A percentile compares a stretch with the other conserved stretches of the same genome.
Conservation (phyloP, 2,797 vertebrate species). For the Hipposideros larvatus region DNA sequence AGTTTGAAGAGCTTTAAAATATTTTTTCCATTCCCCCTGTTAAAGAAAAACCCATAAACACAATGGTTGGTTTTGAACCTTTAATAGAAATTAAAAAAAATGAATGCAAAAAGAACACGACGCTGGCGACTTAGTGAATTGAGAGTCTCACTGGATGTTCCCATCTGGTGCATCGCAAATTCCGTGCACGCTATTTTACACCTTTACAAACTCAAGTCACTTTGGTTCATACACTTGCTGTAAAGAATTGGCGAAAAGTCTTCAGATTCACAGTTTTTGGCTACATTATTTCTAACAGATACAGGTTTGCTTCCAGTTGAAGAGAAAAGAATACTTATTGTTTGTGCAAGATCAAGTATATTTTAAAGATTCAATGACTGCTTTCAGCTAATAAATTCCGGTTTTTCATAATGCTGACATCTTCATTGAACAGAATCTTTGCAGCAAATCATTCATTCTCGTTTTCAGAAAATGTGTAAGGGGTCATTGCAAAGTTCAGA, state of each 20-base stretch:
- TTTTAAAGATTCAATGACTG: conserved; percentile 49
- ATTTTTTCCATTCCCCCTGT: background rate
- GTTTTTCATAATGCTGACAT: conserved; percentile 45
- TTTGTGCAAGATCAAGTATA: conserved; percentile 66
- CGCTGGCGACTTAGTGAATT: conserved; percentile 82
- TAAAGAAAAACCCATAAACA: conserved; percentile 64
- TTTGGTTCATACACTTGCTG: conserved; percentile 88
- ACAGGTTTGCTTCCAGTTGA: conserved; percentile 81
- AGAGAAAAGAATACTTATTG: conserved; percentile 75
- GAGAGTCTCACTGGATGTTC: conserved; percentile 83
- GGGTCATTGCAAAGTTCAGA: background rate
- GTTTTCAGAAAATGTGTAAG: conserved; percentile 16
- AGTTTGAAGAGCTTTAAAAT: background rate
- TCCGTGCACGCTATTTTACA: conserved; percentile 75
- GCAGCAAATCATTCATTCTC: background rate
- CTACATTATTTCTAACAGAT: conserved; percentile 79
- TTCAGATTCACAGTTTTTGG: conserved; percentile 85
- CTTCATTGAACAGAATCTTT: background rate
- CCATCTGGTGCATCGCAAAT: conserved; percentile 87
- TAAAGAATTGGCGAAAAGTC: conserved; percentile 87
- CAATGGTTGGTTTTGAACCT: conserved; percentile 86
- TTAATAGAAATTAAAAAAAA: conserved; percentile 88
- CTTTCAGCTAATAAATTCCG: conserved; percentile 45
- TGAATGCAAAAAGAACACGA: conserved; percentile 86
- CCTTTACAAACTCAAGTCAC: conserved; percentile 84